Evolutionary conservation across 2,888 invertebrate species (phyloP).

Genomic region (Netelia virgata): DNA sequence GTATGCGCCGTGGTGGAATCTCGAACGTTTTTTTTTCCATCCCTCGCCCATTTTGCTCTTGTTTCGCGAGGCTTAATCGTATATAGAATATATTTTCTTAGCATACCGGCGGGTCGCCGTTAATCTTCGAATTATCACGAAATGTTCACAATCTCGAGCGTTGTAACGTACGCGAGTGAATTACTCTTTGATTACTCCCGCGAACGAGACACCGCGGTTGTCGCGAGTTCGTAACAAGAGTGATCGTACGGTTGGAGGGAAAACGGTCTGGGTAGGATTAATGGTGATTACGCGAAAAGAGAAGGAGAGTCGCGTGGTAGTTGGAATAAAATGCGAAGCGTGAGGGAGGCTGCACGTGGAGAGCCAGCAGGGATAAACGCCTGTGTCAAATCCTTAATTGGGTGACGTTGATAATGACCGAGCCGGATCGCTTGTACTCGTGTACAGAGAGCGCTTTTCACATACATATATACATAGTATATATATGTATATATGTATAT

Average conservation of each 20-base stretch:
- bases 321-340: constrained; percentile 43
- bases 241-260: constrained; percentile 1
- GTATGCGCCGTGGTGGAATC: constrained; percentile 11
- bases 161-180: constrained; percentile 36
- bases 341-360: neutral
- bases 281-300: constrained; percentile 48
- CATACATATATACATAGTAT: constrained; percentile 8
- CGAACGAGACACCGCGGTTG: constrained; percentile 11
- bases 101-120: constrained; percentile 1
- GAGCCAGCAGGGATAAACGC: constrained; percentile 32
- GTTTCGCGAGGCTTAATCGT: constrained; percentile 15
- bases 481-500: neutral
- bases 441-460: constrained; percentile 2
- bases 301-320: constrained; percentile 41
- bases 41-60: constrained; percentile 23
- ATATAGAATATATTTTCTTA: neutral
- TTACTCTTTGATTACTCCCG: constrained; percentile 37
- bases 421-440: constrained; percentile 42
- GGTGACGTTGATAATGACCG: constrained; percentile 64
- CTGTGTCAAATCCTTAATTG: constrained; percentile 61
- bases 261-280: constrained; percentile 35
- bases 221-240: constrained; percentile 26
- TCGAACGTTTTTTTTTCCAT: constrained; percentile 15
- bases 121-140: neutral
- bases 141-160: constrained; percentile 5